Evolutionary conservation across 2,113 vertebrate genomes (phyloP).

Genomic region (Chloebia gouldiae): DNA sequence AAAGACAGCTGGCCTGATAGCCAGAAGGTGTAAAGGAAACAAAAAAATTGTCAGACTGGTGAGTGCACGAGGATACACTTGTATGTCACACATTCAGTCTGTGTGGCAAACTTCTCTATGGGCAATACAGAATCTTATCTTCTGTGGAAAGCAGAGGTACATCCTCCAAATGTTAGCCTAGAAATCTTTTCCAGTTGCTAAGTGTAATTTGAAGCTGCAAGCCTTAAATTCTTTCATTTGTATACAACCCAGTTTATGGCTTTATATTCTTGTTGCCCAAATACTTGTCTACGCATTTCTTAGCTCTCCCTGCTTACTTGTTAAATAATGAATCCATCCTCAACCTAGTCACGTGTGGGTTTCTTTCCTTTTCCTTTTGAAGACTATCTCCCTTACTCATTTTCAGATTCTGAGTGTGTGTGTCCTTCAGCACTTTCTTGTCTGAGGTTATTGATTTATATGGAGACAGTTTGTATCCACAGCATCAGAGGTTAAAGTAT

Average conservation of each 20-base stretch:
- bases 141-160: background rate
- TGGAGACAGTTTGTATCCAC: background rate
- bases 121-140: background rate
- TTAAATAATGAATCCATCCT: background rate
- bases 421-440: background rate
- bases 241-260: background rate
- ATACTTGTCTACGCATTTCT: background rate
- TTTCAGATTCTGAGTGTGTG: background rate
- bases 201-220: background rate
- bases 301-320: background rate
- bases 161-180: background rate
- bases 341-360: rapidly evolving
- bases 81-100: background rate
- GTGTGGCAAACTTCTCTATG: background rate
- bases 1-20: background rate
- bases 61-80: background rate
- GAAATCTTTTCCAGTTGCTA: background rate
- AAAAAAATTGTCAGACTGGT: background rate
- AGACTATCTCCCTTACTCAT: background rate
- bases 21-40: background rate
- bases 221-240: background rate
- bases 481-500: background rate
- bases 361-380: background rate
- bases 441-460: background rate
- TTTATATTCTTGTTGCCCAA: background rate